phyloP scores from a whole-genome alignment of 1,140 invertebrate genomes.

The Lithobius niger region DNA sequence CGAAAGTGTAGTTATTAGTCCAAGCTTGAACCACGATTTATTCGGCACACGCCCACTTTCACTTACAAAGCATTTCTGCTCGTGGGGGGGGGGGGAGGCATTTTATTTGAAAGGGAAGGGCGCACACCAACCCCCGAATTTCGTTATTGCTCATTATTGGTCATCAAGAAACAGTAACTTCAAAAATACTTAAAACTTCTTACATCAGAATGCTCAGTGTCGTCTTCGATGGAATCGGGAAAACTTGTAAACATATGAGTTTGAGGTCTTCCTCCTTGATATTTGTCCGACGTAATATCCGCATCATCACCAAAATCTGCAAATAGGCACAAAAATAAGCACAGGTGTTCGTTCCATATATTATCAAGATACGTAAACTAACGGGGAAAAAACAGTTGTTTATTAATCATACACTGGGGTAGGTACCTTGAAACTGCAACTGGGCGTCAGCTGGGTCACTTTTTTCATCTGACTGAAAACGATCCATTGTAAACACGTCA shows the following conservation, averaged over 20 bases:
- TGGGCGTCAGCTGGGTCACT: slow-evolving; percentile 2
- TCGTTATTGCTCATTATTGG: neutral
- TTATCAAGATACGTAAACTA: neutral
- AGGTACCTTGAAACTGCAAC: neutral
- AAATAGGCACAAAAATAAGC: neutral
- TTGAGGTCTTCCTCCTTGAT: slow-evolving; percentile 16
- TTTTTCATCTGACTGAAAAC: too few species aligned
- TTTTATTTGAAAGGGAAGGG: neutral
- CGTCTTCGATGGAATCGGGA: slow-evolving; percentile 25
- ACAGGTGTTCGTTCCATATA: neutral
- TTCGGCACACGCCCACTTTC: too few species aligned
- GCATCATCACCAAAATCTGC: slow-evolving; percentile 16
- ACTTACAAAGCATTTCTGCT: neutral
- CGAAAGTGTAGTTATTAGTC: too few species aligned
- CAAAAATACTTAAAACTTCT: neutral
- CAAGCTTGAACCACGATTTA: too few species aligned
- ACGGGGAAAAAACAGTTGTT: neutral
- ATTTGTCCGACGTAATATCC: slow-evolving; percentile 1
- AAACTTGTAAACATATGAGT: slow-evolving; percentile 31
- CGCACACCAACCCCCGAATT: neutral
- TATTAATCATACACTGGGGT: too few species aligned
- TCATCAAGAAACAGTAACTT: neutral
- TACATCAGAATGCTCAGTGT: slow-evolving; percentile 11
- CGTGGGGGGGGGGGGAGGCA: neutral
- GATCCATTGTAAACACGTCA: too few species aligned